These are phyloP conservation scores for Larimichthys polyactis DNA, from an alignment of 2,113 vertebrate species.

Conservation along the genomic window DNA sequence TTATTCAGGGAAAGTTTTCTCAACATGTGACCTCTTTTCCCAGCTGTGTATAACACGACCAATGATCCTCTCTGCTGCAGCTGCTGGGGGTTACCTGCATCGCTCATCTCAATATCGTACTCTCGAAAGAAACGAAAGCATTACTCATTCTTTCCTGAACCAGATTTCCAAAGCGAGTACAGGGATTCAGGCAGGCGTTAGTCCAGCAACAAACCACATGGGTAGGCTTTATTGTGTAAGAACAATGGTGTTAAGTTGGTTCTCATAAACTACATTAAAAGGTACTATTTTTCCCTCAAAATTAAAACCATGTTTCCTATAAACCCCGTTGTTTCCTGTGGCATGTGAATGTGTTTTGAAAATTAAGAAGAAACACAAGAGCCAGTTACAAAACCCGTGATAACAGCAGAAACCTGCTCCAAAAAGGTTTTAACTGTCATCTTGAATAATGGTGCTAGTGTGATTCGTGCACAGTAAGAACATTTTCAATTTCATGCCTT, in stretches of 20 bases:
- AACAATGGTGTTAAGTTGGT: slow-evolving; percentile 64
- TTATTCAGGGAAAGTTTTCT: slow-evolving; percentile 38
- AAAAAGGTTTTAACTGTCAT: slow-evolving; percentile 42
- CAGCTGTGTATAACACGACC: not conserved
- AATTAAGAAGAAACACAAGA: slow-evolving; percentile 19
- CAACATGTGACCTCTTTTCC: slow-evolving; percentile 17
- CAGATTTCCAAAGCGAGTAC: slow-evolving; percentile 19
- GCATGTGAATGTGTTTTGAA: slow-evolving; percentile 47
- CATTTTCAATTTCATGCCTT: slow-evolving; percentile 6
- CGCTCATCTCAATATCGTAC: not conserved
- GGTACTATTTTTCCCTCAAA: slow-evolving; percentile 63
- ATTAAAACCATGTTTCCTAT: slow-evolving; percentile 71
- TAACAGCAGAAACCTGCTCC: slow-evolving; percentile 41
- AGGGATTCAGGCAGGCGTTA: slow-evolving; percentile 23
- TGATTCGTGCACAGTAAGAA: slow-evolving; percentile 36
- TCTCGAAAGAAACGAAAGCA: slow-evolving; percentile 20
- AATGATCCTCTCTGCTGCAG: not conserved
- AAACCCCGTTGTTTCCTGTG: slow-evolving; percentile 63
- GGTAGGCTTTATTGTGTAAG: slow-evolving; percentile 44
- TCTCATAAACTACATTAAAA: slow-evolving; percentile 65
- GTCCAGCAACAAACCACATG: slow-evolving; percentile 57
- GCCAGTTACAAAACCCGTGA: slow-evolving; percentile 10
- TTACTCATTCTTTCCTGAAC: slow-evolving; percentile 57
- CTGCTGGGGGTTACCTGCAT: slow-evolving; percentile 40
- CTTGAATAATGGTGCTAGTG: slow-evolving; percentile 31